Evolutionary conservation across 2,888 invertebrate genomes (phyloP).

Genomic region (Drosophila eohydei): DNA sequence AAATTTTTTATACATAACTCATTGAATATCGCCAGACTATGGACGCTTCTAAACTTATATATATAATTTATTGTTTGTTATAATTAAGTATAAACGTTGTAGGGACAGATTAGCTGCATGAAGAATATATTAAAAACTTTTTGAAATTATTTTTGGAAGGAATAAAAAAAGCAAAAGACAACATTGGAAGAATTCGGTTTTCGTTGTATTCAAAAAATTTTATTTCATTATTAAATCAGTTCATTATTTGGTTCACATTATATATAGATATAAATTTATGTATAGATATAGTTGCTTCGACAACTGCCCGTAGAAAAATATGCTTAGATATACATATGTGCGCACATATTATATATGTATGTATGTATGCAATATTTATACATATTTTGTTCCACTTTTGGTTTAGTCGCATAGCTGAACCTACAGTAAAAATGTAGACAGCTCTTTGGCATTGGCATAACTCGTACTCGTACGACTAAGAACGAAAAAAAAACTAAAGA

Average conservation of each 20-base stretch:
- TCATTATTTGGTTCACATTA: slow-evolving; percentile 45
- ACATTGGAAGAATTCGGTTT: slow-evolving; percentile 11
- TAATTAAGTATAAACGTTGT: slow-evolving; percentile 19
- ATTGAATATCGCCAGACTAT: slow-evolving; percentile 5
- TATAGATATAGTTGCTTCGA: slow-evolving; percentile 30
- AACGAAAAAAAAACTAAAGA: slow-evolving; percentile 50
- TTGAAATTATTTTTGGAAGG: slow-evolving; percentile 1
- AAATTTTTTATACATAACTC: slow-evolving; percentile 22
- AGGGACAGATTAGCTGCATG: neutral
- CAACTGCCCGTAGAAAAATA: slow-evolving; percentile 51
- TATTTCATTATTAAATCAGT: slow-evolving; percentile 59
- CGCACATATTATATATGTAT: slow-evolving; percentile 18
- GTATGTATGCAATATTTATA: slow-evolving; percentile 4
- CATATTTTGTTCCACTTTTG: slow-evolving; percentile 56
- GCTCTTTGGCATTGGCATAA: slow-evolving; percentile 65
- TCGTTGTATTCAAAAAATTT: slow-evolving; percentile 38
- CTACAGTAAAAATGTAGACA: slow-evolving; percentile 48
- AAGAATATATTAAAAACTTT: neutral
- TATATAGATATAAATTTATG: slow-evolving; percentile 24
- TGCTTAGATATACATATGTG: slow-evolving; percentile 22
- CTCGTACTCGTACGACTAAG: slow-evolving; percentile 35
- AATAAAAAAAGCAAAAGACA: slow-evolving; percentile 20
- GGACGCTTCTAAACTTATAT: slow-evolving; percentile 28
- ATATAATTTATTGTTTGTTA: slow-evolving; percentile 43
- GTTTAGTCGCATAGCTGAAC: slow-evolving; percentile 40